Conservation (phyloP, 2,888 invertebrate genomes). For the Glomeris marginata region DNA sequence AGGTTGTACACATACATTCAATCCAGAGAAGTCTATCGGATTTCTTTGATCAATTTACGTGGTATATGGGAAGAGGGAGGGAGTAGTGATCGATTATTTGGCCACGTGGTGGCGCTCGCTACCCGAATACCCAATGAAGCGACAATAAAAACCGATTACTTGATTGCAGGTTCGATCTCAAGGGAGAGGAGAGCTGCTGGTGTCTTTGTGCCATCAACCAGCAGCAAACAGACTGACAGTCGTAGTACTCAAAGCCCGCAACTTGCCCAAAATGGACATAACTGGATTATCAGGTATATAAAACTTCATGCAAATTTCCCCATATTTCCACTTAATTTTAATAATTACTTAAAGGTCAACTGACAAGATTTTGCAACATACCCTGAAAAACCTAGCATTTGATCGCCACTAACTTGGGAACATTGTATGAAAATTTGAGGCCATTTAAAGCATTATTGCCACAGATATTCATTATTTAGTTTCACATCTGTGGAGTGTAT, state of each 20-base stretch:
- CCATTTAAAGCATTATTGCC: too few species aligned
- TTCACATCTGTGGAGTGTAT: too few species aligned
- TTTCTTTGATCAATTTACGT: neutral
- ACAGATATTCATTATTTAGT: too few species aligned
- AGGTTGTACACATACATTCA: too few species aligned
- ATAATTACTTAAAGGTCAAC: too few species aligned
- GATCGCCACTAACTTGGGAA: too few species aligned
- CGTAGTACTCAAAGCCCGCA: constrained; percentile 90
- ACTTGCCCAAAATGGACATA: constrained; percentile 95
- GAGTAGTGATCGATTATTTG: neutral
- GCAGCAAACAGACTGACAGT: constrained; percentile 90
- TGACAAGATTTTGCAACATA: too few species aligned
- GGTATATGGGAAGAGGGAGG: too few species aligned
- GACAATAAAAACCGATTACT: constrained; percentile 7
- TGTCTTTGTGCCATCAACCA: constrained; percentile 96
- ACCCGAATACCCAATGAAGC: neutral
- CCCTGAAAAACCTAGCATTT: too few species aligned
- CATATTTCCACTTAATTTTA: too few species aligned
- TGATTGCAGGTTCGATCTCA: constrained; percentile 63
- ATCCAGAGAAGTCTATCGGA: too few species aligned
- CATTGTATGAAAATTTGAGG: too few species aligned
- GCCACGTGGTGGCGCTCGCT: neutral
- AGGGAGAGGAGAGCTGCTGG: constrained; percentile 84
- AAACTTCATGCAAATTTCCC: neutral
- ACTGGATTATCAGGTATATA: constrained; percentile 66